phyloP scores from a whole-genome alignment of 2,888 invertebrate species.

The Gisinianus flammeolus region DNA sequence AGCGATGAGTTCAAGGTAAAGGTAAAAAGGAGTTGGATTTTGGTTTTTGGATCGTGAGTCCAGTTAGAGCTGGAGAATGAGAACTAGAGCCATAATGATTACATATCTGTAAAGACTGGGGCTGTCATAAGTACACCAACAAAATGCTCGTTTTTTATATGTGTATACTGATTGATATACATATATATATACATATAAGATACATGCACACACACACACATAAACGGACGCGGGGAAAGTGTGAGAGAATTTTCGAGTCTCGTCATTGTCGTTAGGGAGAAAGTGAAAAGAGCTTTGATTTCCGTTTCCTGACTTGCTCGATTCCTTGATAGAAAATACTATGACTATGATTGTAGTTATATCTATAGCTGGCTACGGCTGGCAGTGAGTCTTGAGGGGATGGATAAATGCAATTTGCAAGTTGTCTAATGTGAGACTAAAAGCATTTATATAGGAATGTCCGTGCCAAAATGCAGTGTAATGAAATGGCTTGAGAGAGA shows the following conservation, averaged over 20 bases:
- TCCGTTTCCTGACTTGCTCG: background rate
- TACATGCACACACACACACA: no score
- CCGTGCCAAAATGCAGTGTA: background rate
- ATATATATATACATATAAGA: no score
- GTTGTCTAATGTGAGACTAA: conserved; percentile 17
- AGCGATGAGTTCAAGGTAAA: background rate
- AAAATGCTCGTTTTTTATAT: no score
- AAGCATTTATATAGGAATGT: background rate
- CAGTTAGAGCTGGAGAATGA: background rate
- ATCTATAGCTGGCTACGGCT: background rate
- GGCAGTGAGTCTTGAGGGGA: background rate
- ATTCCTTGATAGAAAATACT: no score
- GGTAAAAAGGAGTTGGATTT: background rate
- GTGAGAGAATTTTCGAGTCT: background rate
- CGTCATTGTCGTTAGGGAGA: background rate
- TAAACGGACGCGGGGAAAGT: no score
- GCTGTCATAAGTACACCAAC: background rate
- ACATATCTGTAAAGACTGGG: background rate
- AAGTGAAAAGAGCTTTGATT: background rate
- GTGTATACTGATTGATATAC: no score
- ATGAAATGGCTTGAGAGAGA: no score
- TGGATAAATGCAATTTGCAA: conserved; percentile 4
- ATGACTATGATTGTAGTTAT: background rate
- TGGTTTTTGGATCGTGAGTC: background rate
- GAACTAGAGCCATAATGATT: background rate